Evolutionary conservation across 2,797 vertebrate species (phyloP).

Genomic region (Emydoidea blandingii): DNA sequence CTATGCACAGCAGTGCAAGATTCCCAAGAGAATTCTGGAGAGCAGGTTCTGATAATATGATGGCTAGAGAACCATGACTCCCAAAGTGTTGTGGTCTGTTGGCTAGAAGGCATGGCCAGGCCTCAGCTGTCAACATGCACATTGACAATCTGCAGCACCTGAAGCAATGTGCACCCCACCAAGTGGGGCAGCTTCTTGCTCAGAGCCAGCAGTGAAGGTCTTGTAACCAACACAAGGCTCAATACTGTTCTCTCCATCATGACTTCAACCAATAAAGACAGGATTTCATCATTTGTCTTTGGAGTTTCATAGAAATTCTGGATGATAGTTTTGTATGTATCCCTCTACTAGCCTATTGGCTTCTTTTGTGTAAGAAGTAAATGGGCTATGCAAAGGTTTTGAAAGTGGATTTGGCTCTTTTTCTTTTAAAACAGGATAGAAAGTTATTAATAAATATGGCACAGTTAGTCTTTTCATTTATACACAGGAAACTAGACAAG

Average conservation of each 20-base stretch:
- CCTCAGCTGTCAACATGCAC: not conserved
- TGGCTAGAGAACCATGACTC: not conserved
- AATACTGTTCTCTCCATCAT: not conserved
- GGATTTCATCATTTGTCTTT: not conserved
- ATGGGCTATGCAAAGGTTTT: not conserved
- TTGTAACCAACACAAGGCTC: not conserved
- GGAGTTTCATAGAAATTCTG: slow-evolving; percentile 13
- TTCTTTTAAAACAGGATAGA: not conserved
- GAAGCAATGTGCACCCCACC: not conserved
- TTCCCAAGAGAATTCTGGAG: not conserved
- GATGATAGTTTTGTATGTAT: not conserved
- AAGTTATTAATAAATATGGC: not conserved
- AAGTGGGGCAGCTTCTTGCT: not conserved
- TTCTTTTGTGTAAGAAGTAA: slow-evolving; percentile 5
- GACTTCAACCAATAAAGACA: not conserved
- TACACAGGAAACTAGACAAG: not conserved
- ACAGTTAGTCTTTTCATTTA: slow-evolving; percentile 4
- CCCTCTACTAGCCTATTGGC: not conserved
- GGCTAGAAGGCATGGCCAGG: not conserved
- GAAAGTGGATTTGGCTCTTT: not conserved
- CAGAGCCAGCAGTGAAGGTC: not conserved
- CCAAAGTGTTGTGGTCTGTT: not conserved
- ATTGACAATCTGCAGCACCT: not conserved
- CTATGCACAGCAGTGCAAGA: accelerated
- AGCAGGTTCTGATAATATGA: not conserved